phyloP scores from a whole-genome alignment of 2,888 invertebrate species.

The Aphidius colemani region DNA sequence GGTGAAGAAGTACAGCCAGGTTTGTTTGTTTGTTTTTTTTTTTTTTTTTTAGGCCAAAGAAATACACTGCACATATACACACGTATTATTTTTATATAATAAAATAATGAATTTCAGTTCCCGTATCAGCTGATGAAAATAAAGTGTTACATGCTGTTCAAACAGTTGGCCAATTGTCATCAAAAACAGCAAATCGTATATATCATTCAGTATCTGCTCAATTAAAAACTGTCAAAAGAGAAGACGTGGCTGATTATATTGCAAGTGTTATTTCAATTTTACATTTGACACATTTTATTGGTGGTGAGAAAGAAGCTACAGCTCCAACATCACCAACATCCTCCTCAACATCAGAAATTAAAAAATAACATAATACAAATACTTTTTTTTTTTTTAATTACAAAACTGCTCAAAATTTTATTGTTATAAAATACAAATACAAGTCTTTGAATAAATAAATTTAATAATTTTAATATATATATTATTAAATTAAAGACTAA shows the following conservation, averaged over 20 bases:
- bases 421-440: not conserved
- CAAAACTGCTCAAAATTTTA: no score
- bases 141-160: slow-evolving; percentile 75
- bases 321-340: slow-evolving; percentile 3
- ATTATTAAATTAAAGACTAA: no score
- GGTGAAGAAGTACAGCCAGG: slow-evolving; percentile 62
- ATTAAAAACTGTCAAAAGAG: slow-evolving; percentile 62
- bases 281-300: slow-evolving; percentile 52
- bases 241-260: slow-evolving; percentile 54
- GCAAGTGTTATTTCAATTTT: slow-evolving; percentile 54
- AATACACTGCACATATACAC: not conserved
- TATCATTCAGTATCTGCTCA: slow-evolving; percentile 73
- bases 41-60: not conserved
- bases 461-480: no score
- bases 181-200: slow-evolving; percentile 74
- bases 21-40: slow-evolving; percentile 42
- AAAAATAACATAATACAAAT: not conserved
- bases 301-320: slow-evolving; percentile 34
- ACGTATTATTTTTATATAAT: not conserved
- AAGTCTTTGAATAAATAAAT: not conserved
- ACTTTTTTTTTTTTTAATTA: no score
- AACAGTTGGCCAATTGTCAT: slow-evolving; percentile 74
- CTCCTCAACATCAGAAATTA: slow-evolving; percentile 6
- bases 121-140: slow-evolving; percentile 68
- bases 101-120: slow-evolving; percentile 61